Percentiles rank a stretch among this genome's conserved stretches.
These are phyloP conservation scores for Calephelis nemesis DNA, from an alignment of 1,140 invertebrate genomes.

Conservation along the genomic window DNA sequence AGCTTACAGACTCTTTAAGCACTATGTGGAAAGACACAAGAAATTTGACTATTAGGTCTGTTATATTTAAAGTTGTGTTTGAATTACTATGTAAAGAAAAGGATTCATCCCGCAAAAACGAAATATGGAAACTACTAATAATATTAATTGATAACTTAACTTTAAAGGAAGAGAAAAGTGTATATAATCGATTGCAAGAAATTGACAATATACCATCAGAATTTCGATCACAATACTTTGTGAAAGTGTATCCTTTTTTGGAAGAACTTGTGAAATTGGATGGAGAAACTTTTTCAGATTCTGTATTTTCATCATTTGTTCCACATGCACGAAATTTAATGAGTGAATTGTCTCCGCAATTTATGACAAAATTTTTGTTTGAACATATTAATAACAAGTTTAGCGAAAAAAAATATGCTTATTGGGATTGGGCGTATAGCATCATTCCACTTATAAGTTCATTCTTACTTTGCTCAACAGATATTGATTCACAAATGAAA, in stretches of 20 bases:
- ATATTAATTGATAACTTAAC: conserved; percentile 52
- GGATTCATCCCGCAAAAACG: conserved; percentile 33
- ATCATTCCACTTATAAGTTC: conserved; percentile 36
- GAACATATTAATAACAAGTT: conserved; percentile 40
- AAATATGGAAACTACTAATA: conserved; percentile 42
- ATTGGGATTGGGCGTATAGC: conserved; percentile 6
- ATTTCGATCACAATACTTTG: conserved; percentile 40
- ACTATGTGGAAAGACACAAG: conserved; percentile 48
- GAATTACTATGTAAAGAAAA: conserved; percentile 50
- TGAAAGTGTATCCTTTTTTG: conserved; percentile 48
- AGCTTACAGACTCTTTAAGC: conserved; percentile 40
- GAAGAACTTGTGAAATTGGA: conserved; percentile 35
- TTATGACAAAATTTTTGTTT: conserved; percentile 39
- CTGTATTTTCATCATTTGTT: conserved; percentile 27
- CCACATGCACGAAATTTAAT: conserved; percentile 39
- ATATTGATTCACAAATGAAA: conserved; percentile 39
- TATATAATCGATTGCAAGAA: conserved; percentile 44
- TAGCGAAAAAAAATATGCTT: conserved; percentile 23
- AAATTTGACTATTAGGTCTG: conserved; percentile 49
- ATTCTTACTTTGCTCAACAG: conserved; percentile 37
- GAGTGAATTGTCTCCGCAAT: conserved; percentile 38
- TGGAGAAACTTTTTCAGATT: conserved; percentile 23
- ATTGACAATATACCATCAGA: conserved; percentile 37
- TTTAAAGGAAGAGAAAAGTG: conserved; percentile 44
- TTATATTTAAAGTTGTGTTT: conserved; percentile 50